A percentile compares a stretch with the other conserved stretches of the same genome.
Conservation (phyloP, 2,888 invertebrate genomes). For the Drosophila quasianomalipes region DNA sequence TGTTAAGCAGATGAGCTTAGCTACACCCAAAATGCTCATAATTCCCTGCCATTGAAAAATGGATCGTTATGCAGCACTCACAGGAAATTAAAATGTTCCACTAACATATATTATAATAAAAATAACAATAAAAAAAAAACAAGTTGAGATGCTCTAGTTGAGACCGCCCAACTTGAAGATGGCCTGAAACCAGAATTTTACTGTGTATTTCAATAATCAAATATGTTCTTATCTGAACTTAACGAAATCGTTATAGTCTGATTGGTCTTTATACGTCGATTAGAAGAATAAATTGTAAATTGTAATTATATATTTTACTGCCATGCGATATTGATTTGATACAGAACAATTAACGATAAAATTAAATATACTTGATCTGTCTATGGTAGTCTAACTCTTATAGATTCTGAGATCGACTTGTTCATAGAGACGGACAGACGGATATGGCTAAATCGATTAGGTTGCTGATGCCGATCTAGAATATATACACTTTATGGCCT, state of each 20-base stretch:
- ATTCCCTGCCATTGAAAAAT: neutral
- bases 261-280: neutral
- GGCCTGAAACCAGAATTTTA: neutral
- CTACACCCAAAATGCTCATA: constrained; percentile 7
- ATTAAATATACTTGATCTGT: neutral
- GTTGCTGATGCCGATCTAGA: neutral
- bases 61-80: constrained; percentile 6
- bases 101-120: too few species aligned
- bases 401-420: neutral
- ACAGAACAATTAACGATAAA: neutral
- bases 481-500: neutral
- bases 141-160: neutral
- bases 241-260: neutral
- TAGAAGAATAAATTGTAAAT: neutral
- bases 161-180: neutral
- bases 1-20: constrained; percentile 40
- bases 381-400: neutral
- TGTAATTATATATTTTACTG: neutral
- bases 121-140: neutral
- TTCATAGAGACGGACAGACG: neutral
- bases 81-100: neutral
- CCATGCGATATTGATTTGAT: too few species aligned
- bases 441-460: neutral
- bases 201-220: neutral
- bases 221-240: neutral